Evolutionary conservation across 2,113 vertebrate species (phyloP), one percentile per base, ranked within the genome.

Genomic region (Osmerus mordax): DNA sequence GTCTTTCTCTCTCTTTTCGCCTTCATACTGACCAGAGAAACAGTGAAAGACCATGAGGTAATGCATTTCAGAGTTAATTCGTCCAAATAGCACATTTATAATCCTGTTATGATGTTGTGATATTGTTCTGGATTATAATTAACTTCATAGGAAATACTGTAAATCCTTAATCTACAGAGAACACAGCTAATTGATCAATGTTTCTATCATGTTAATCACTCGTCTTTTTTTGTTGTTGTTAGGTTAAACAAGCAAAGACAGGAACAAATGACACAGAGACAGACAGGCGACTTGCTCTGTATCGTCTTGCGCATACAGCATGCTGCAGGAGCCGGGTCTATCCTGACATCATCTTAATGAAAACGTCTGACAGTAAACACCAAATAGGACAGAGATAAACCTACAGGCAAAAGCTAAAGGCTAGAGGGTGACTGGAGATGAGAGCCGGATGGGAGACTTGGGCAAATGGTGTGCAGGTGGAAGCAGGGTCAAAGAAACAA

Each of bases 291-390:
- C 64, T 28, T 0, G 7, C 66, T 71, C 36, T 65, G 19, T 82
- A 82, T 87, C 74, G 79, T 65, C 51, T 55, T n/a, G 68, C 77
- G 83, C 78, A 85, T 82, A 87, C 70, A 81, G 72, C 41, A 76
- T 82, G 71, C 76, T 76, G 71, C 84, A 78, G 65, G 71, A 81
- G 67, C 72, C 18, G 62, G 53, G 76, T 66, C 80, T 89, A 90
- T 91, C 87, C 78, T 88, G 88, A 88, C 88, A 87, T 80, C 72
- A 91, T 91, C 88, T 90, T 86, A 91, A 91, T 91, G 86, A 86
- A 89, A 88, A 80, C 76, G 87, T 88, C 86, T 68, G 65, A 23
- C 41, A 47, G 69, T 67, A 70, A 75, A 77, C 81, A 87, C 89
- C 81, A 81, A 86, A 91, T 86, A 70, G 78, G 65, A 32, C 19